A percentile compares a stretch with the other conserved stretches of the same genome.
Evolutionary conservation across 2,797 vertebrate species (phyloP).

Genomic region (Selene dorsalis): DNA sequence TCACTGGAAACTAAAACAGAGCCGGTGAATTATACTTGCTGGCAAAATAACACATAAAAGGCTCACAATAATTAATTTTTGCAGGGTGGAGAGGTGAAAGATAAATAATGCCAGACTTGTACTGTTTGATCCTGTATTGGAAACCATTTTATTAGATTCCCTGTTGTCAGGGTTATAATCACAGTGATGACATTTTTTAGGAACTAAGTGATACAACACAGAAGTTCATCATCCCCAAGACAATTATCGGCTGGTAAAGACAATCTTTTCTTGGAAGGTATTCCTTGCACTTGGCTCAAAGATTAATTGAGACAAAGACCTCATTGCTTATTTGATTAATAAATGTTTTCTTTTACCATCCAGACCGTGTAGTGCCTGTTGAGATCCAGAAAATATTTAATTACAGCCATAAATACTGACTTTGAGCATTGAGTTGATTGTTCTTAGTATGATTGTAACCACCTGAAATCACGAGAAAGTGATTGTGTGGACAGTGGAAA

Average conservation of each 20-base stretch:
- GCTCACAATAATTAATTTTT: constrained; percentile 23
- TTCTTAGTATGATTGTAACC: not conserved
- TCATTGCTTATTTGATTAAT: not conserved
- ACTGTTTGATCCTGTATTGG: constrained; percentile 36
- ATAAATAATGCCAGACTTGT: constrained; percentile 26
- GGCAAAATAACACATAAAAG: constrained; percentile 37
- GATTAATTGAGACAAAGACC: constrained; percentile 29
- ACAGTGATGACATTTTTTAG: constrained; percentile 27
- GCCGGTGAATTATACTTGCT: constrained; percentile 43
- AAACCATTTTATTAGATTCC: constrained; percentile 36
- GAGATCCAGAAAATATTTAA: not conserved
- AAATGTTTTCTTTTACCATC: constrained; percentile 16
- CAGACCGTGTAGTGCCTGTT: not conserved
- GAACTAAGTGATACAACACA: constrained; percentile 32
- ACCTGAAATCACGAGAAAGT: constrained; percentile 2
- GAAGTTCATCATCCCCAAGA: constrained; percentile 41
- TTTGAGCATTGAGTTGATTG: not conserved
- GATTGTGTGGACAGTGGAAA: not conserved
- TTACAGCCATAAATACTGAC: constrained; percentile 4
- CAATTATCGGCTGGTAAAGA: constrained; percentile 33
- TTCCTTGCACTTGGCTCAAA: constrained; percentile 7
- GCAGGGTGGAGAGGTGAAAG: constrained; percentile 9
- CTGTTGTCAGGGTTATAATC: constrained; percentile 37
- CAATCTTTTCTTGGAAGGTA: not conserved
- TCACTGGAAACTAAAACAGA: constrained; percentile 50